phyloP scores from a whole-genome alignment of 1,140 invertebrate genomes.

The Bicyclus anynana region DNA sequence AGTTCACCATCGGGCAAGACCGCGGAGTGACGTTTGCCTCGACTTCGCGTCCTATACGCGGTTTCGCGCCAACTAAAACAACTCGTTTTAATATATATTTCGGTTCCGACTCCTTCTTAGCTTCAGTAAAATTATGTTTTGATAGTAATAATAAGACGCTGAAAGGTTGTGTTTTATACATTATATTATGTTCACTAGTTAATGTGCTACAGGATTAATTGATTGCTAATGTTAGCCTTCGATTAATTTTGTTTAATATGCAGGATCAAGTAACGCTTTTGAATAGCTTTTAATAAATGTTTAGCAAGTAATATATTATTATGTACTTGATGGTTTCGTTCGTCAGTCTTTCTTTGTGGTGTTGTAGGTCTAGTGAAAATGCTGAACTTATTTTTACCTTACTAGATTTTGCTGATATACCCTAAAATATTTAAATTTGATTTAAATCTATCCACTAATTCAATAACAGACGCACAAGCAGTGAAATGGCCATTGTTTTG shows the following conservation, averaged over 20 bases:
- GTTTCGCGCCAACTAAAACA: slow-evolving; percentile 9
- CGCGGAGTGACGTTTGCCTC: slow-evolving; percentile 41
- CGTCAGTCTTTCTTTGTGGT: background rate
- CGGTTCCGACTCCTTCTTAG: too few relatives aligned
- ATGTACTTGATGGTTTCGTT: background rate
- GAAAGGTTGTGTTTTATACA: background rate
- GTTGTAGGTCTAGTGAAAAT: background rate
- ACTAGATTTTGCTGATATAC: too few relatives aligned
- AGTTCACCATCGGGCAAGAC: slow-evolving; percentile 41
- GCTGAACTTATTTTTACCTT: too few relatives aligned
- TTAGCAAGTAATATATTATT: background rate
- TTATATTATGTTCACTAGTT: background rate
- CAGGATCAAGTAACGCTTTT: background rate
- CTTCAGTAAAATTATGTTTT: too few relatives aligned
- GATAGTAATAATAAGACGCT: too few relatives aligned
- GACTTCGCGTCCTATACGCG: slow-evolving; percentile 16
- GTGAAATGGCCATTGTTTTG: too few relatives aligned
- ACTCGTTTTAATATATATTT: background rate
- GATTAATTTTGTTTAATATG: background rate
- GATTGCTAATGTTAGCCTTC: background rate
- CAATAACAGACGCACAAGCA: too few relatives aligned
- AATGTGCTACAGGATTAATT: background rate
- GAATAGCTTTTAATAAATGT: background rate
- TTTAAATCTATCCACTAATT: too few relatives aligned
- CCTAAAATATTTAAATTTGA: too few relatives aligned